Base-by-base conservation (phyloP, 2,113 vertebrate genomes). In the Entelurus aequoreus region DNA sequence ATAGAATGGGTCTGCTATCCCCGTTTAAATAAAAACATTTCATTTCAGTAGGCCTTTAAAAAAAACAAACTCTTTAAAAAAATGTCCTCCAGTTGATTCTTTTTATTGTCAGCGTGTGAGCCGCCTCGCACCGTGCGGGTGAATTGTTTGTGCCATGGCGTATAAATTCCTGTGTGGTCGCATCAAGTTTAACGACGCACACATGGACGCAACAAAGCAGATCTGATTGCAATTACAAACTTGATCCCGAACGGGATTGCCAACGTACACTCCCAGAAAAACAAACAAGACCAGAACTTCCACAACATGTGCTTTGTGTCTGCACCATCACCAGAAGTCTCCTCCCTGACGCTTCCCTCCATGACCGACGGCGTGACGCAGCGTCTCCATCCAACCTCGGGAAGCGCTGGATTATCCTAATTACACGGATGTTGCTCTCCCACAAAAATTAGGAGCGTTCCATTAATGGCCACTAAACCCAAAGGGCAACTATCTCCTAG, bases 361-460 rank as follows among this genome's bases (percentile, higher is more conserved):
- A 57, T 55, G 60, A 59, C 48, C 55, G 65, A 21, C 28, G 68
- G 54, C 48, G 60, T 72, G 73, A 84, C 28, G 64, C 61, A 72
- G 61, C 68, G 68, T 75, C 63, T 62, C 65, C 54, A 60, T 71
- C 72, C 68, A 72, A 54, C 65, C 68, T 66, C 56, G 70, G 37
- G 53, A 80, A 79, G 68, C 59, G 69, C 60, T 63, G 68, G 78
- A 81, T 81, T 84, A 79, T 85, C 83, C 72, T 86, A 84, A 86
- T 87, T 87, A 86, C 68, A 82, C 65, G 79, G 78, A 76, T 79
- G 66, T n/a, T 46, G 49, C 70, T 84, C 68, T 75, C 55, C 77
- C 60, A 62, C 60, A 64, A 50, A 86, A 86, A 87, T 82, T 71
- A 80, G 56, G 68, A 63, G 60, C 66, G 70, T 77, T 81, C 66